A percentile compares a stretch with the other conserved stretches of the same genome.
Evolutionary conservation across 2,797 vertebrate species (phyloP).

Genomic region (Acanthopagrus latus): DNA sequence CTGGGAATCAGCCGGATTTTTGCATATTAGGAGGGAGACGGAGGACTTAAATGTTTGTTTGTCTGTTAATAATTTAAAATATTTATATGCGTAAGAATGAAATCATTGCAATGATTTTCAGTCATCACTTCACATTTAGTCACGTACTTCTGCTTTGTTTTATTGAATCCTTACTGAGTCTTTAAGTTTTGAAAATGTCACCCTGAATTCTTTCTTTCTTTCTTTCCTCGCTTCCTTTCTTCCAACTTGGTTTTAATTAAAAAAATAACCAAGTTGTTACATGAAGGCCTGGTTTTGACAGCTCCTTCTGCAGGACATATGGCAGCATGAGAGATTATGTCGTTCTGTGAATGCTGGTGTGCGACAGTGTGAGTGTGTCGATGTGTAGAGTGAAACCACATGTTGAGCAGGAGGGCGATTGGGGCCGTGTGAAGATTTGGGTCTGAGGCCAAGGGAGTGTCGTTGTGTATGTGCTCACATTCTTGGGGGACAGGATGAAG

Average conservation of each 20-base stretch:
- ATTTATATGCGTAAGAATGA: not conserved
- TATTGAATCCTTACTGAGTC: too few relatives aligned
- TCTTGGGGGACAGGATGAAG: constrained; percentile 54
- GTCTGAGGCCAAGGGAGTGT: constrained; percentile 30
- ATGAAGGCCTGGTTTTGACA: not conserved
- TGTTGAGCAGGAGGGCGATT: constrained; percentile 61
- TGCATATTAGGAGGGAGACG: not conserved
- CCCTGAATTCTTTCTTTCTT: too few relatives aligned
- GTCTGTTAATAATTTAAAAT: not conserved
- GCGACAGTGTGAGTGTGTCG: constrained; percentile 22
- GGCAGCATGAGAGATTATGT: not conserved
- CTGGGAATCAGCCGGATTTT: not conserved
- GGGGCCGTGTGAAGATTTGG: constrained; percentile 72
- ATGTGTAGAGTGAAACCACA: constrained; percentile 68
- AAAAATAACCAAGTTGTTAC: too few relatives aligned
- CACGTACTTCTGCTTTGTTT: not conserved
- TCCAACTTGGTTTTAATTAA: too few relatives aligned
- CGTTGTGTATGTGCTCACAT: constrained; percentile 25
- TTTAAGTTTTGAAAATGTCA: too few relatives aligned
- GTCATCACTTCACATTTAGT: not conserved
- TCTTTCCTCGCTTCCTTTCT: too few relatives aligned
- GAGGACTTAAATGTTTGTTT: not conserved
- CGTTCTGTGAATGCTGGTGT: not conserved
- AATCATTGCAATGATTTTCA: not conserved
- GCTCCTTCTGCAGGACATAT: not conserved